phyloP scores from a whole-genome alignment of 2,797 vertebrate genomes.

The Gymnopithys bicolor region DNA sequence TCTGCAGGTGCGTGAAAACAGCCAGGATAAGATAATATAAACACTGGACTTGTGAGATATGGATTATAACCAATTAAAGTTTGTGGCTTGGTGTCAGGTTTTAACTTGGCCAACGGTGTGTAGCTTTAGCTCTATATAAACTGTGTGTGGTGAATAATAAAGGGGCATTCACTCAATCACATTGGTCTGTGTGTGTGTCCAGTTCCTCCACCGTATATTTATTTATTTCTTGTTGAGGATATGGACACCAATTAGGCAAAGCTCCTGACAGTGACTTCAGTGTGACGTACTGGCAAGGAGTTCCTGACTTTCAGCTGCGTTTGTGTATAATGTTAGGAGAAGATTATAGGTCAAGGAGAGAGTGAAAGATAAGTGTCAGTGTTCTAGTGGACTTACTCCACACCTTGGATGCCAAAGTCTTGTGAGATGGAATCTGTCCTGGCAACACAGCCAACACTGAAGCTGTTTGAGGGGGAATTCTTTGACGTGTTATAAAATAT shows the following conservation, averaged over 20 bases:
- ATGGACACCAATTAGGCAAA: background rate
- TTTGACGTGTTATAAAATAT: background rate
- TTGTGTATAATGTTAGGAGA: background rate
- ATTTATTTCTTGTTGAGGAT: background rate
- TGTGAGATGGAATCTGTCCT: background rate
- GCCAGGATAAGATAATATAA: too few species aligned
- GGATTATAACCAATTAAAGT: too few species aligned
- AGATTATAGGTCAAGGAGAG: background rate
- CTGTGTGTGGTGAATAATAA: too few species aligned
- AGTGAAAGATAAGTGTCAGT: background rate
- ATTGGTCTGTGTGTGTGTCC: too few species aligned
- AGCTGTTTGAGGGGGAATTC: background rate
- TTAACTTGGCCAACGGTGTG: too few species aligned
- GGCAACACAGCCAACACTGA: background rate
- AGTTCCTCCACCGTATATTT: too few species aligned
- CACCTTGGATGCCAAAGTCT: background rate
- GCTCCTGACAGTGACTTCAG: background rate
- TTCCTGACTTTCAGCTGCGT: background rate
- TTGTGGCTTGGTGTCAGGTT: too few species aligned
- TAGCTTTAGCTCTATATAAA: too few species aligned
- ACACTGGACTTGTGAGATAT: too few species aligned
- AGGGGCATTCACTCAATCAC: too few species aligned
- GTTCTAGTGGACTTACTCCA: background rate
- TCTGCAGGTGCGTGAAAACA: too few species aligned
- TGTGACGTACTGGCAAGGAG: background rate